Percentiles rank a stretch among this genome's conserved stretches.
Conservation (phyloP, 1,140 invertebrate genomes). For the Ptiloglossa arizonensis region DNA sequence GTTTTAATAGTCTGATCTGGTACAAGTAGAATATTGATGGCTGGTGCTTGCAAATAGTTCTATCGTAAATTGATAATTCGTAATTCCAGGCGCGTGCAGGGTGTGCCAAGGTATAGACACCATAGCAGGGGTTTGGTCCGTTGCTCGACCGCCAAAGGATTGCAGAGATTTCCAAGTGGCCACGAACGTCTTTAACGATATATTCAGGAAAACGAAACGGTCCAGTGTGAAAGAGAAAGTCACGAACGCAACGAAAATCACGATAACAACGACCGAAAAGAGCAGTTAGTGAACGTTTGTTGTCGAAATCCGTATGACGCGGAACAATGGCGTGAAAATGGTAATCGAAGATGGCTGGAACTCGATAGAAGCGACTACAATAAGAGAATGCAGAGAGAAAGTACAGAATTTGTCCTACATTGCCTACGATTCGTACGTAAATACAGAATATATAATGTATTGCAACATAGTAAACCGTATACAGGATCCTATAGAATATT, state of each 20-base stretch:
- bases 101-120: conserved; percentile 72
- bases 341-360: neutral
- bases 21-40: no score
- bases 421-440: no score
- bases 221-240: conserved; percentile 38
- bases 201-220: conserved; percentile 63
- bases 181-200: conserved; percentile 66
- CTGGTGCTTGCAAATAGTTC: neutral
- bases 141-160: conserved; percentile 60
- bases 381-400: neutral
- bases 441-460: neutral
- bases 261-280: conserved; percentile 11
- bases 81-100: conserved; percentile 66
- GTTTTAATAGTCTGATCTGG: no score
- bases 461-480: neutral
- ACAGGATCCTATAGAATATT: conserved; percentile 26
- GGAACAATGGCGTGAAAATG: neutral
- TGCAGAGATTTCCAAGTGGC: conserved; percentile 69
- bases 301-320: conserved; percentile 35
- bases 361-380: neutral
- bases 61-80: neutral
- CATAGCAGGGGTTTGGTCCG: conserved; percentile 70
- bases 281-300: neutral
- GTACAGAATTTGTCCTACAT: no score
- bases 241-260: neutral